Percentiles rank a stretch among this genome's conserved stretches.
phyloP scores from a whole-genome alignment of 2,113 vertebrate species.

The Micromys minutus region DNA sequence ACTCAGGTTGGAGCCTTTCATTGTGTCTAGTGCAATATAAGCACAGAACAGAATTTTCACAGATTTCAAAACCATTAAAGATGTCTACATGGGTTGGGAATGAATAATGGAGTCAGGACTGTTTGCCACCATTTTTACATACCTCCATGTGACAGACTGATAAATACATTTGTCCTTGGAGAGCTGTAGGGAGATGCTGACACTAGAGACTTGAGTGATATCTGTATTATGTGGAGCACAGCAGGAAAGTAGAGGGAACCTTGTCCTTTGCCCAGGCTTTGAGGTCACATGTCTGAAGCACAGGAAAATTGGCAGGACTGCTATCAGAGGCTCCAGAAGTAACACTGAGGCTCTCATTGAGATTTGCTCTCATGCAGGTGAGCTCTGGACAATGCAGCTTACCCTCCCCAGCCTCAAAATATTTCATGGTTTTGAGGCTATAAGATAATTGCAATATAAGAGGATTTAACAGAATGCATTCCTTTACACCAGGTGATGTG shows the following conservation, averaged over 20 bases:
- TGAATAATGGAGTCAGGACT: neutral
- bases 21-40: neutral
- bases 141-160: neutral
- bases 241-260: neutral
- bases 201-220: neutral
- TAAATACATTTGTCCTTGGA: neutral
- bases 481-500: neutral
- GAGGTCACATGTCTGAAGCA: neutral
- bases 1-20: neutral
- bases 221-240: neutral
- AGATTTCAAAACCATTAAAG: neutral
- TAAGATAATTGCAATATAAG: neutral
- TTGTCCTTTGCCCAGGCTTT: neutral
- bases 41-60: neutral
- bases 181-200: neutral
- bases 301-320: neutral
- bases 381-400: neutral
- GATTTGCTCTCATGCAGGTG: neutral
- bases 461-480: neutral
- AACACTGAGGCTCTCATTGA: neutral
- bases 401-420: neutral
- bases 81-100: neutral
- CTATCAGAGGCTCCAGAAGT: neutral
- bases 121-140: neutral
- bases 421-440: conserved; percentile 8